Base-by-base conservation (phyloP, 2,888 invertebrate species). In the Melieria picta region DNA sequence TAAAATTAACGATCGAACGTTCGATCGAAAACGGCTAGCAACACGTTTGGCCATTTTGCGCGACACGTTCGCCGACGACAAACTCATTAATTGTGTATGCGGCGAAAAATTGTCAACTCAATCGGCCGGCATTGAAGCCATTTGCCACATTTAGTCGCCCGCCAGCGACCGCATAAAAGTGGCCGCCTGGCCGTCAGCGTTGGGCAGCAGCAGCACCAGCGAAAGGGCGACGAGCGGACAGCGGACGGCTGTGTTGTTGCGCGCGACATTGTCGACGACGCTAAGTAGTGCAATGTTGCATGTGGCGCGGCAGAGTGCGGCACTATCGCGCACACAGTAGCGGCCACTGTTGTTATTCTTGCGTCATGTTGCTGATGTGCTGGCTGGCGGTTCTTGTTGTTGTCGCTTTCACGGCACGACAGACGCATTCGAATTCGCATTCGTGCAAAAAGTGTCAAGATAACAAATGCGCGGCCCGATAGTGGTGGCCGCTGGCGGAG, bases 371-470 rank as follows among this genome's bases (percentile, higher is more conserved):
- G 30, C 30, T 30, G 30, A 30, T 16, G 16, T 16, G 16, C 16
- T 16, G 16, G 16, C 16, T 16, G 16, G 16, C 30, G 30, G 30
- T 30, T 30, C 30, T 30, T 30, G 30, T 30, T 30, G 30, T 30
- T 30, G 30, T 30, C 30, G 30, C 30, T 30, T 30, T 30, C 30
- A 30, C 30, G 30, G 30, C 30, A 30, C 30, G 30, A 30, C 30
- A 30, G 30, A 30, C 30, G 30, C 30, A 30, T 30, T 30, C 30
- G 30, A 61, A 67, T 58, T 67, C 67, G 43, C 67, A 50, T 69
- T 69, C 69, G 69, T 69, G 69, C 63, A 58, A 63, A 69, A 69
- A 69, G 69, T 69, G 69, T 69, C 69, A 63, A 56, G 69, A 69
- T 69, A 69, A 69, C 69, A 62, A 69, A 62, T 30, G 30, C 30